These are phyloP conservation scores for Aphelenchoides besseyi DNA, from an alignment of 1,140 invertebrate genomes.

Conservation along the genomic window DNA sequence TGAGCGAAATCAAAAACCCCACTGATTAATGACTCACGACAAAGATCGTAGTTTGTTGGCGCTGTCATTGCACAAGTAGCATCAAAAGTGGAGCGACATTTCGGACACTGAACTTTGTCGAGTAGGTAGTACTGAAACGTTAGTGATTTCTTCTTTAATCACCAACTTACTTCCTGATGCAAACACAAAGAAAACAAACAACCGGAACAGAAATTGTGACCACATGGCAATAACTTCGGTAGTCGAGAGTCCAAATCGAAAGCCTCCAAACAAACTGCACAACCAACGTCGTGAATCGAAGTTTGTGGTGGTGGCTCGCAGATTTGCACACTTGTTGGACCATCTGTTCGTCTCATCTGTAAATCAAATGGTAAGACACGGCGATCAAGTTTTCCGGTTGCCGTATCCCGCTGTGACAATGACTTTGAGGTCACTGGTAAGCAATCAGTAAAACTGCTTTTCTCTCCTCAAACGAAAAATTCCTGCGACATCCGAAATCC, in stretches of 20 bases:
- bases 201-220: constrained; percentile 52
- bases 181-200: constrained; percentile 47
- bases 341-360: no score
- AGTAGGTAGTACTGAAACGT: constrained; percentile 55
- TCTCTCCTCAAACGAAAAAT: no score
- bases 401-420: no score
- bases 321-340: no score
- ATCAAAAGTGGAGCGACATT: constrained; percentile 39
- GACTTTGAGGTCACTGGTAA: no score
- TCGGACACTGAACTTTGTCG: constrained; percentile 47
- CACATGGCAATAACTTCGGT: constrained; percentile 55
- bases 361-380: no score
- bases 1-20: background rate
- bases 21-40: constrained; percentile 44
- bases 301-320: no score
- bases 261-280: background rate
- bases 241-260: background rate
- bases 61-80: constrained; percentile 34
- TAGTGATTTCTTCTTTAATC: background rate
- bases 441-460: no score
- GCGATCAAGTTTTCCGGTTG: no score
- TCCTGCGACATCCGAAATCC: no score
- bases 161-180: constrained; percentile 46
- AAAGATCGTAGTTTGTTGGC: constrained; percentile 53
- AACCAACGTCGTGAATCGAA: no score